Evolutionary conservation across 1,140 invertebrate species (phyloP).

Genomic region (Ylistrum balloti): DNA sequence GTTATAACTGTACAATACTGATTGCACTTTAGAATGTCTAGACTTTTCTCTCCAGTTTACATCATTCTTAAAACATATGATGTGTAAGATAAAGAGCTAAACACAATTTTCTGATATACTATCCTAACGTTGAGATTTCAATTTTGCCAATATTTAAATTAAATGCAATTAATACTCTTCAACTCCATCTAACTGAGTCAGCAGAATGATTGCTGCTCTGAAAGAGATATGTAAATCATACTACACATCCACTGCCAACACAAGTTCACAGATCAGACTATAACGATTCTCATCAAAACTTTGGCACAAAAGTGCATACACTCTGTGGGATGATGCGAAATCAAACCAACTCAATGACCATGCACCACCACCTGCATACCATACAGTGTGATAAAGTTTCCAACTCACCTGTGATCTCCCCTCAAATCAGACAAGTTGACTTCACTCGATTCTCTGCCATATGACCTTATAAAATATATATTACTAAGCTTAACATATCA

Average conservation of each 20-base stretch:
- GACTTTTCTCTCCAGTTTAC: too few relatives aligned
- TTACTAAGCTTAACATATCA: conserved; percentile 1
- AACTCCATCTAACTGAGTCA: background rate
- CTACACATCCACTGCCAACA: background rate
- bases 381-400: background rate
- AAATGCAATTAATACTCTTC: background rate
- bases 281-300: background rate
- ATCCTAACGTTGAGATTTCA: background rate
- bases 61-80: too few relatives aligned
- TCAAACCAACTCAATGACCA: background rate
- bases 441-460: background rate
- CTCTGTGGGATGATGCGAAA: background rate
- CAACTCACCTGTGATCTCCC: background rate
- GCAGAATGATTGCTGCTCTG: background rate
- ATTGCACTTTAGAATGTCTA: background rate
- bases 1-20: too few relatives aligned
- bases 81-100: background rate
- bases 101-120: background rate
- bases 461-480: background rate
- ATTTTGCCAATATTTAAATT: background rate
- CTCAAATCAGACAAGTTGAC: background rate
- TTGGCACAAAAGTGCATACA: conserved; percentile 5
- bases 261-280: background rate
- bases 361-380: background rate
- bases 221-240: too few relatives aligned